A percentile compares a stretch with the other conserved stretches of the same genome.
Evolutionary conservation across 2,113 vertebrate species (phyloP).

Genomic region (Colius striatus): DNA sequence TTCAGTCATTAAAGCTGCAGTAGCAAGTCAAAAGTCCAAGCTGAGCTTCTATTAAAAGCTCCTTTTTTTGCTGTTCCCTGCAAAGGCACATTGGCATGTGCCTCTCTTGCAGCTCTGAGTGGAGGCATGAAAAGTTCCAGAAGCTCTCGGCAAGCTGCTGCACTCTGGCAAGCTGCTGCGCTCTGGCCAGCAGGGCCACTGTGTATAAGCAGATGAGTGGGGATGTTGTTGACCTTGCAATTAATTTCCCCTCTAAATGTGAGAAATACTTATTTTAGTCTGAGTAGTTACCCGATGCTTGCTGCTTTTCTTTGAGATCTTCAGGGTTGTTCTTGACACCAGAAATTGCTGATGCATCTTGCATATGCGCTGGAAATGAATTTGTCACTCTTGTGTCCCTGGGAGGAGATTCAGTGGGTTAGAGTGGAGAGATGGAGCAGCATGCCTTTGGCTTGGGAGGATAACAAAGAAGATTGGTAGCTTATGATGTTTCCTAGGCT

Average conservation of each 20-base stretch:
- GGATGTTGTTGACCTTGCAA: accelerated
- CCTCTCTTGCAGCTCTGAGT: not conserved
- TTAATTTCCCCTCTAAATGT: not conserved
- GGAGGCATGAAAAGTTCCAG: not conserved
- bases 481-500: not conserved
- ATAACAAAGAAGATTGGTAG: not conserved
- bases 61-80: conserved; percentile 11
- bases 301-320: not conserved
- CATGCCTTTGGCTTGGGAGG: not conserved
- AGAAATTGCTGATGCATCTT: not conserved
- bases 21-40: conserved; percentile 14
- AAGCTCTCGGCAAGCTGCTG: not conserved
- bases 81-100: not conserved
- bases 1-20: not conserved
- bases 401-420: not conserved
- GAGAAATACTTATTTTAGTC: not conserved
- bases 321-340: not conserved
- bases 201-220: not conserved
- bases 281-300: not conserved
- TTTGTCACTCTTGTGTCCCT: not conserved
- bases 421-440: not conserved
- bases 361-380: not conserved
- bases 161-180: accelerated
- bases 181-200: not conserved
- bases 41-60: conserved; percentile 52